A percentile compares a stretch with the other conserved stretches of the same genome.
phyloP scores from a whole-genome alignment of 2,888 invertebrate species.

The Petrophora chlorosata region DNA sequence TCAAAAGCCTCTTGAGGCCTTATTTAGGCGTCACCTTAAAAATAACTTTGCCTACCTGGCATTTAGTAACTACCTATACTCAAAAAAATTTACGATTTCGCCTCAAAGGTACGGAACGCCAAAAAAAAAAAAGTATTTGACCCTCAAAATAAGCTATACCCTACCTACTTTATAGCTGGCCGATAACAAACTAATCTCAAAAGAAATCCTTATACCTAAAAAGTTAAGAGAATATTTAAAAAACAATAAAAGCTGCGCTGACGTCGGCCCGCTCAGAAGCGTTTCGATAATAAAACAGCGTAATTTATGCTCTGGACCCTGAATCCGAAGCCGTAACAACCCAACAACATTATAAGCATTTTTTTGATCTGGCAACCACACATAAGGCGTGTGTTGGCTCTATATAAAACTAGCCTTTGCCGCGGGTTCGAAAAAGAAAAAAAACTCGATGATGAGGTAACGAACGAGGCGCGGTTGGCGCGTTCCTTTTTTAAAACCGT shows the following conservation, averaged over 20 bases:
- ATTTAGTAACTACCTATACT: constrained; percentile 1
- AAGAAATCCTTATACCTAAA: constrained; percentile 43
- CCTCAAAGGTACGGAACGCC: constrained; percentile 8
- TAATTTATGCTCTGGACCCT: constrained; percentile 65
- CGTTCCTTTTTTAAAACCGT: constrained; percentile 80
- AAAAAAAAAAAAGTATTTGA: constrained; percentile 25
- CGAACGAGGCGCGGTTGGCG: constrained; percentile 80
- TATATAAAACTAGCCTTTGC: constrained; percentile 71
- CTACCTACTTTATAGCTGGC: constrained; percentile 68
- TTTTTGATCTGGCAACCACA: constrained; percentile 35
- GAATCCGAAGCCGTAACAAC: constrained; percentile 53
- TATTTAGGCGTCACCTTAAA: no score
- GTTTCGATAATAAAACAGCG: constrained; percentile 64
- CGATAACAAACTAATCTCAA: constrained; percentile 77
- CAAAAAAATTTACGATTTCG: background rate
- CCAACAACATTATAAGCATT: constrained; percentile 69
- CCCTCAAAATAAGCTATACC: constrained; percentile 45
- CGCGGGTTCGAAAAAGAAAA: constrained; percentile 60
- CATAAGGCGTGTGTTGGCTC: constrained; percentile 46
- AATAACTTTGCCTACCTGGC: background rate
- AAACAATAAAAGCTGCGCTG: constrained; percentile 71
- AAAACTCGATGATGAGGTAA: constrained; percentile 80
- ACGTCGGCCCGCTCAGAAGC: constrained; percentile 63
- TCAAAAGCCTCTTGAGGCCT: no score
- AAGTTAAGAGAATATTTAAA: constrained; percentile 67